Base-by-base conservation (phyloP, 2,888 invertebrate genomes). In the Caenorhabditis sp. region DNA sequence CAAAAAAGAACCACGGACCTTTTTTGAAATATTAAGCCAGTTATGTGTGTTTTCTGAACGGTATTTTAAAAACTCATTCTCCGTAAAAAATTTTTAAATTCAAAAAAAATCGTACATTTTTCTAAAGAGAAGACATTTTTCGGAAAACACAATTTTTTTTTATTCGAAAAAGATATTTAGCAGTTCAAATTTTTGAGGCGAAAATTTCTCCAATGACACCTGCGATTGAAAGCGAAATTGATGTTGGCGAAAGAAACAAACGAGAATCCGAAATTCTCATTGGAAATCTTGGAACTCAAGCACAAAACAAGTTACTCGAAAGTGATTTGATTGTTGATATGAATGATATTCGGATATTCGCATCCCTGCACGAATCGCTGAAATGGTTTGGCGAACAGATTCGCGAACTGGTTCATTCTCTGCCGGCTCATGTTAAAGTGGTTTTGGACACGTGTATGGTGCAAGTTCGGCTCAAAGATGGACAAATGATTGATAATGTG, bases 251-350 rank as follows among this genome's bases (percentile, higher is more conserved):
- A 81, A 90, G 93, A 60, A 94, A 93, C 88, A 91, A 93, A 66
- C 92, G 94, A 63, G 97, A 97, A 88, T 95, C 95, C 0, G 94
- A 95, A 88, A 95, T 96, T 86, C 90, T 97, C 12, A 95, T 95
- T 19, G 93, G 93, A 67, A 96, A 95, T 88, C 90, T 95, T 21
- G 87, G 85, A 55, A 82, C 79, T n/a, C 86, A 84, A 21, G 66
- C 68, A 5, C 77, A 78, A 49, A 80, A 80, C 21, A 61, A 64
- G 27, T 58, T 77, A 37, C 63, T 43, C 0, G 91, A 92, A 51
- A 92, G 93, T 66, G 95, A 96, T 89, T 93, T 97, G 70, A 91
- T 97, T 26, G 92, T 93, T 0, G 95, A 96, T 88, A 92, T 93
- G 79, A 91, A 91, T 66, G 92, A 93, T 78, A 90, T 97, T 58